A percentile compares a stretch with the other conserved stretches of the same genome.
phyloP scores from a whole-genome alignment of 2,797 vertebrate species.

The Acanthurus leucopareius region DNA sequence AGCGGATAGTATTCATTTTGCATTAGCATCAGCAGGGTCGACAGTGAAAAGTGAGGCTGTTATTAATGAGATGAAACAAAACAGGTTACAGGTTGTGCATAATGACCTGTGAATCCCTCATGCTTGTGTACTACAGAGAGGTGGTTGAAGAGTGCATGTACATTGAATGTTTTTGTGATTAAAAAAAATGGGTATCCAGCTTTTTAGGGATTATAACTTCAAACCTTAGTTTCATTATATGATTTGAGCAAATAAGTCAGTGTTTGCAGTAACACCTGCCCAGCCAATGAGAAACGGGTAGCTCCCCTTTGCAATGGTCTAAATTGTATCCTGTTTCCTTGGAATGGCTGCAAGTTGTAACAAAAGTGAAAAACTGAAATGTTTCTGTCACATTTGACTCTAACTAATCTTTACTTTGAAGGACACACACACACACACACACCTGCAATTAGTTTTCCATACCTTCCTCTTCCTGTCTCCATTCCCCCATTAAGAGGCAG shows the following conservation, averaged over 20 bases:
- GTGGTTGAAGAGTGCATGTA: not conserved
- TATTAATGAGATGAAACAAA: not conserved
- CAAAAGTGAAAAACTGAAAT: constrained; percentile 1
- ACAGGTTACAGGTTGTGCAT: too few species aligned
- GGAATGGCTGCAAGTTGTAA: constrained; percentile 10
- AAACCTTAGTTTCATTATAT: not conserved
- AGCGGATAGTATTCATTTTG: not conserved
- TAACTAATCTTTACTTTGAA: constrained; percentile 18
- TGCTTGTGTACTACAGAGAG: not conserved
- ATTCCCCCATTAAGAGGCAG: constrained; percentile 51
- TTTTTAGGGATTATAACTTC: not conserved
- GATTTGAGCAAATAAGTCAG: not conserved
- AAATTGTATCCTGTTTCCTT: constrained; percentile 7
- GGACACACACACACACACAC: constrained; percentile 31
- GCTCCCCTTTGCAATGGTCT: not conserved
- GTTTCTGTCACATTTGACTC: not conserved
- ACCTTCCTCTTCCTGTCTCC: constrained; percentile 34
- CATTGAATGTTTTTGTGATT: not conserved
- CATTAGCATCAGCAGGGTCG: not conserved
- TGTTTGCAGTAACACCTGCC: not conserved
- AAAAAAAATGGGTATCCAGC: not conserved
- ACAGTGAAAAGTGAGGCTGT: not conserved
- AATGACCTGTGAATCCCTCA: not conserved
- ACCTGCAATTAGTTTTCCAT: constrained; percentile 68
- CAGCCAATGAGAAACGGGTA: not conserved